Evolutionary conservation across 2,113 vertebrate species (phyloP).

Genomic region (Falco punctatus): DNA sequence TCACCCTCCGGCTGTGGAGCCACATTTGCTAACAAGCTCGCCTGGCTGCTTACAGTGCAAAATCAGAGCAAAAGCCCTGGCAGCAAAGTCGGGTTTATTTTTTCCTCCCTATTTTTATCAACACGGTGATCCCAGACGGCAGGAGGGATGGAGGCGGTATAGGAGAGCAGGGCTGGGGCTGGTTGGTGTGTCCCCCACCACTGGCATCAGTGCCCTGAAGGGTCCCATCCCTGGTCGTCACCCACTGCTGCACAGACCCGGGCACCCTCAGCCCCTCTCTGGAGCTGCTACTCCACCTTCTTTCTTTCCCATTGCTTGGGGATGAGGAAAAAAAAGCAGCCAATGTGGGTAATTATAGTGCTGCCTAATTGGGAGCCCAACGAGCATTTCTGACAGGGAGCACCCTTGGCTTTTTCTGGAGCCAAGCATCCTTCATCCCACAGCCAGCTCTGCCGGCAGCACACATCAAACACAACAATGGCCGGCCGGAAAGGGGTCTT

Average conservation of each 20-base stretch:
- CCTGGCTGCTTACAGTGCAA: background rate
- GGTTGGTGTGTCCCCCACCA: no score
- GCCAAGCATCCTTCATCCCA: rapidly evolving
- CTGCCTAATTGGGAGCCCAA: background rate
- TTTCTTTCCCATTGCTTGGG: background rate
- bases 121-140: background rate
- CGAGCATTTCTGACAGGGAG: rapidly evolving
- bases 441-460: background rate
- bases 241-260: rapidly evolving
- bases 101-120: background rate
- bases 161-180: background rate
- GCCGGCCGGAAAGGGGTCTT: background rate
- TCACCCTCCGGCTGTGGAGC: background rate
- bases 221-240: rapidly evolving
- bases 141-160: background rate
- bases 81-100: background rate
- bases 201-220: rapidly evolving
- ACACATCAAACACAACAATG: rapidly evolving
- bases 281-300: background rate
- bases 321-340: background rate
- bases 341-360: background rate
- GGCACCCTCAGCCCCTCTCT: background rate
- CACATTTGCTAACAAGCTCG: rapidly evolving
- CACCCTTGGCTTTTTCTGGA: background rate
- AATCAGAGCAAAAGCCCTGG: background rate